Conservation (phyloP, 2,888 invertebrate genomes). For the Oligia strigilis region DNA sequence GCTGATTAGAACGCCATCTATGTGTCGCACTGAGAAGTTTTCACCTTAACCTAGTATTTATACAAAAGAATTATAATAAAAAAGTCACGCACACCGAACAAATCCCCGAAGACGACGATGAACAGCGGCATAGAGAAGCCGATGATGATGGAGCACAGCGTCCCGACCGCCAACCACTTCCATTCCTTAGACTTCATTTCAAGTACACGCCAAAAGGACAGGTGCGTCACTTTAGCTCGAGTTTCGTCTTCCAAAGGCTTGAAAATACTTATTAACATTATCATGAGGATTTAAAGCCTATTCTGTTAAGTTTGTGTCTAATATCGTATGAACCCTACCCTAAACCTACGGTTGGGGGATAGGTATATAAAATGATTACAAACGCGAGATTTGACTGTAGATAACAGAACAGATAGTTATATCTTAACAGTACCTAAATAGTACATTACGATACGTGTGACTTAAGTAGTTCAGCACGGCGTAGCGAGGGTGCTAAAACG, state of each 20-base stretch:
- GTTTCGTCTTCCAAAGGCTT: constrained; percentile 63
- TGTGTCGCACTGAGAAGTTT: not conserved
- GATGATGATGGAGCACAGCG: constrained; percentile 90
- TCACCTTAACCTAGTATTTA: not conserved
- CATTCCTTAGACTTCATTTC: constrained; percentile 92
- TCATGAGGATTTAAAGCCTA: not conserved
- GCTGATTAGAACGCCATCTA: not conserved
- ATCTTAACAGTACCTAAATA: not conserved
- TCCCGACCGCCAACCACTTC: constrained; percentile 90
- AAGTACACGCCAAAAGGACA: constrained; percentile 87
- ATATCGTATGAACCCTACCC: not conserved
- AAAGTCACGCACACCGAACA: constrained; percentile 89
- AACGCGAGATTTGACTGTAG: not conserved
- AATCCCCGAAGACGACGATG: constrained; percentile 92
- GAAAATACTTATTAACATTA: not conserved
- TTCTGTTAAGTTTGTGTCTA: constrained; percentile 1
- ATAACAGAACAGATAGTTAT: not conserved
- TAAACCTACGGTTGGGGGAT: not conserved
- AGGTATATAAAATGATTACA: no score
- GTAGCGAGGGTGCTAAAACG: no score
- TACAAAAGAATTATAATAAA: not conserved
- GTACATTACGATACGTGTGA: no score
- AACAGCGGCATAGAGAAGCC: constrained; percentile 93
- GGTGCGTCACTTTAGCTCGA: constrained; percentile 46
- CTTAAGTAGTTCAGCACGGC: no score